Evolutionary conservation across 2,797 vertebrate species (phyloP).

Genomic region (Hydrophis major): DNA sequence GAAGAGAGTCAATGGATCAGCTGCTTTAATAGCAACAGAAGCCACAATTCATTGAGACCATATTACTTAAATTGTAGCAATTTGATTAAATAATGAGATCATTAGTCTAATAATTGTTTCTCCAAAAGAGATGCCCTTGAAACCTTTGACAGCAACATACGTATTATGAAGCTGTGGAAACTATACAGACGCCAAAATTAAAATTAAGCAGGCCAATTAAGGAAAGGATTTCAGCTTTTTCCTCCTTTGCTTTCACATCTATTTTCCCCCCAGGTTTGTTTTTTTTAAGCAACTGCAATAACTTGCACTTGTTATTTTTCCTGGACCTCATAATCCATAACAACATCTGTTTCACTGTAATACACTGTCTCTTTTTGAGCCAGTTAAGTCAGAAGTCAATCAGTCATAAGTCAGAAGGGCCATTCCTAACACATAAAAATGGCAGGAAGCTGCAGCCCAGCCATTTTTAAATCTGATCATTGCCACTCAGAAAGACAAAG

Average conservation of each 20-base stretch:
- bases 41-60: neutral
- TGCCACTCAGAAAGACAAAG: neutral
- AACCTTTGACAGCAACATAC: neutral
- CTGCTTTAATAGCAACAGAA: accelerated
- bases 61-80: neutral
- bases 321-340: neutral
- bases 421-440: neutral
- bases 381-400: neutral
- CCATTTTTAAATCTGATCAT: neutral
- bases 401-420: neutral
- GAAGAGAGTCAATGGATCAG: neutral
- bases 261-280: neutral
- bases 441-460: neutral
- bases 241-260: neutral
- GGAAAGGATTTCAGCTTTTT: neutral
- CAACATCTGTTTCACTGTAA: neutral
- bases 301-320: neutral
- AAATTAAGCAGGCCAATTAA: neutral
- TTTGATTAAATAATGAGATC: neutral
- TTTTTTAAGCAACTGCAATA: neutral
- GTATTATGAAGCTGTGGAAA: neutral
- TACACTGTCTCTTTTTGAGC: neutral
- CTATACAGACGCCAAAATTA: neutral
- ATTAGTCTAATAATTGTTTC: neutral
- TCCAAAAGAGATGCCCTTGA: neutral